phyloP scores from a whole-genome alignment of 2,888 invertebrate species.

The Bembecia ichneumoniformis region DNA sequence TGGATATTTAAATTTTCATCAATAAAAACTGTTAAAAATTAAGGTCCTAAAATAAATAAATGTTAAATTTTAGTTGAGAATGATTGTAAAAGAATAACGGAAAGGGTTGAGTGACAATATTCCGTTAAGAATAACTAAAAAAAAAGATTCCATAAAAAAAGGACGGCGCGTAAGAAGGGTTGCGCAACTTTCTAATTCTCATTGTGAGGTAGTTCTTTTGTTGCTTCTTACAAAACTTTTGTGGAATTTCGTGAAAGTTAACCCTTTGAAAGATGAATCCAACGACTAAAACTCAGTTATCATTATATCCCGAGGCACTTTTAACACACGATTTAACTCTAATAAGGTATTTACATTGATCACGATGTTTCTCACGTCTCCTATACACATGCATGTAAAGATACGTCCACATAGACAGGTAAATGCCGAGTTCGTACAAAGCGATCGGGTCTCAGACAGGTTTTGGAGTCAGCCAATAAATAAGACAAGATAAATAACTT shows the following conservation, averaged over 20 bases:
- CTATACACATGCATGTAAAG: constrained; percentile 3
- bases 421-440: constrained; percentile 39
- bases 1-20: too few relatives aligned
- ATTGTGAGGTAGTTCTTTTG: constrained; percentile 57
- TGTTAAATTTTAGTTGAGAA: too few relatives aligned
- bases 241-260: constrained; percentile 59
- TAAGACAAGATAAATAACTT: constrained; percentile 68
- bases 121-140: constrained; percentile 55
- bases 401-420: constrained; percentile 38
- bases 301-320: constrained; percentile 7
- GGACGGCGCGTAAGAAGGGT: constrained; percentile 56
- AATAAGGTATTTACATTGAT: neutral
- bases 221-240: constrained; percentile 33
- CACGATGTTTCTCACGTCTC: constrained; percentile 1
- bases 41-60: too few relatives aligned
- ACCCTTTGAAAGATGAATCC: constrained; percentile 29
- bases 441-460: constrained; percentile 54
- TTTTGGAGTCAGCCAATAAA: constrained; percentile 66
- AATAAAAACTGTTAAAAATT: too few relatives aligned
- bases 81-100: constrained; percentile 46
- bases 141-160: constrained; percentile 52
- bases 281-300: neutral
- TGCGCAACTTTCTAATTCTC: constrained; percentile 68
- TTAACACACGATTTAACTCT: constrained; percentile 33
- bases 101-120: constrained; percentile 63